Evolutionary conservation across 1,140 invertebrate genomes (phyloP).

Genomic region (Euglossa dilemma): DNA sequence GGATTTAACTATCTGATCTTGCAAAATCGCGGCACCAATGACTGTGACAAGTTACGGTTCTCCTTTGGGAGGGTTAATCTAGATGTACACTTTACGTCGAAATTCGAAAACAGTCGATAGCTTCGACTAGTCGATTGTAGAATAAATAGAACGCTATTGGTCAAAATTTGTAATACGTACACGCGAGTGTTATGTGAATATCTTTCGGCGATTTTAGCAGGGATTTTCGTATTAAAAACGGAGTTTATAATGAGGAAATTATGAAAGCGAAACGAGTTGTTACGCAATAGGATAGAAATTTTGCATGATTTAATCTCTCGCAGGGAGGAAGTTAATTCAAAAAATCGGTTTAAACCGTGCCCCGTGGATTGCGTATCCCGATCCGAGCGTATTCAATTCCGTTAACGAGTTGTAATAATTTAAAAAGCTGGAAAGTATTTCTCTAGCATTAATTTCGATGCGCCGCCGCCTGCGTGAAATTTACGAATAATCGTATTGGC

Average conservation of each 20-base stretch:
- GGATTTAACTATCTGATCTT: neutral
- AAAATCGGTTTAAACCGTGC: neutral
- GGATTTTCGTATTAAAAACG: neutral
- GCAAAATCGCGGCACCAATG: neutral
- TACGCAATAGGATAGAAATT: neutral
- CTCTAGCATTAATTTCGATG: neutral
- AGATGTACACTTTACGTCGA: no score
- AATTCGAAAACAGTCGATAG: no score
- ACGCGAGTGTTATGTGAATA: no score
- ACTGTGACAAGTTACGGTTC: no score
- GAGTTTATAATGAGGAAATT: neutral
- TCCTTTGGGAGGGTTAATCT: no score
- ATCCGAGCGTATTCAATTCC: neutral
- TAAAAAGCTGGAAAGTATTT: neutral
- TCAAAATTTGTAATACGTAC: no score
- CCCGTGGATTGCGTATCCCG: no score
- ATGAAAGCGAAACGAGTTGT: neutral
- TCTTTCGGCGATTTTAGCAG: no score
- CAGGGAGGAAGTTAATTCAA: neutral
- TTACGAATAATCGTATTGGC: neutral
- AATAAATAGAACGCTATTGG: no score
- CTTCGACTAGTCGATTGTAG: no score
- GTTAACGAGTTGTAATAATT: neutral
- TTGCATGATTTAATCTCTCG: neutral
- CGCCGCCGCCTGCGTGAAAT: no score